Evolutionary conservation across 2,113 vertebrate genomes (phyloP).

Genomic region (Struthio camelus): DNA sequence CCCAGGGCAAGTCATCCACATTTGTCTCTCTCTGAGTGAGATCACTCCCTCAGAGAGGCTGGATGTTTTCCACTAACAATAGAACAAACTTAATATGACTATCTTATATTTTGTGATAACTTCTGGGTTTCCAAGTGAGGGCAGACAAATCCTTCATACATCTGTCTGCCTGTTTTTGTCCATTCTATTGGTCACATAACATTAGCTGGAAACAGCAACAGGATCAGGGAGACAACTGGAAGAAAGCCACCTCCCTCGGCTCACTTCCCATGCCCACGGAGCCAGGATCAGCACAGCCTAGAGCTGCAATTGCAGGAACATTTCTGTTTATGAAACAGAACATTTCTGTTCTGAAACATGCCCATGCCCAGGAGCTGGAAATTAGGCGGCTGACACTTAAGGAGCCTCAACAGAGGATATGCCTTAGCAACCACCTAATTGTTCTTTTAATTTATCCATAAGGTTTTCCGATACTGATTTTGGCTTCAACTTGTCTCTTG

Average conservation of each 20-base stretch:
- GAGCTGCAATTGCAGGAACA: neutral
- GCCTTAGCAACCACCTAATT: neutral
- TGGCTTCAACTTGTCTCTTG: neutral
- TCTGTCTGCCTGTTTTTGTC: neutral
- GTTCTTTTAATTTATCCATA: neutral
- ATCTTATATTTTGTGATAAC: neutral
- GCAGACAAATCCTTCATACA: neutral
- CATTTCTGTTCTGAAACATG: fast-evolving
- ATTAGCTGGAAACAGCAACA: neutral
- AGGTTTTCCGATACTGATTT: neutral
- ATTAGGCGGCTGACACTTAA: neutral
- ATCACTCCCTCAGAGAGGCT: neutral
- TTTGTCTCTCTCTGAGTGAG: neutral
- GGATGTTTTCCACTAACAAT: neutral
- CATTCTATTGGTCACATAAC: neutral
- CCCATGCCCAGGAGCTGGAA: neutral
- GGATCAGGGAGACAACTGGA: neutral
- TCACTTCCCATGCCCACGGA: neutral
- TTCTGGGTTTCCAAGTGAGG: neutral
- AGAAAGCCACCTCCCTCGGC: neutral
- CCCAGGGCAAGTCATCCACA: neutral
- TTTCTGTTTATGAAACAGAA: neutral
- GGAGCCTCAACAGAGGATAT: neutral
- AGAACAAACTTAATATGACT: neutral
- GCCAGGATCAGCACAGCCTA: neutral